Evolutionary conservation across 2,797 vertebrate genomes (phyloP).

Genomic region (Myotis findleyi): DNA sequence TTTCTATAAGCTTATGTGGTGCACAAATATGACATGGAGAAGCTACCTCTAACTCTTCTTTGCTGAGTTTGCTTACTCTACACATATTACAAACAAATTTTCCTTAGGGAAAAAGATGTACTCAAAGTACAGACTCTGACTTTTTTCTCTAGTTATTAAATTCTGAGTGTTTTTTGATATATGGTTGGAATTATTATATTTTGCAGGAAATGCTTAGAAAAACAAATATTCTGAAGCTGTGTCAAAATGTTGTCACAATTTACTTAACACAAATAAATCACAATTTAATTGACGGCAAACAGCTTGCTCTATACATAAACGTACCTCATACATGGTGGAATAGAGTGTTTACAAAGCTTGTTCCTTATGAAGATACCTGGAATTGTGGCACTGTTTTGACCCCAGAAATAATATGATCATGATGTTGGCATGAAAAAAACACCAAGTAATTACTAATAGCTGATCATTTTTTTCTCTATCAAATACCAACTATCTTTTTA

Average conservation of each 20-base stretch:
- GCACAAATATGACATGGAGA: background rate
- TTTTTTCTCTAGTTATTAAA: conserved; percentile 41
- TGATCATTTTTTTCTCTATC: background rate
- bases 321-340: background rate
- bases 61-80: background rate
- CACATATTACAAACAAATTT: background rate
- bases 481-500: conserved; percentile 16
- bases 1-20: background rate
- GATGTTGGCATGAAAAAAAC: background rate
- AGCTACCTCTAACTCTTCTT: background rate
- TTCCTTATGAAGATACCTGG: background rate
- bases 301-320: background rate
- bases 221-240: background rate
- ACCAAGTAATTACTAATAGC: conserved; percentile 13
- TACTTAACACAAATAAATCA: conserved; percentile 46
- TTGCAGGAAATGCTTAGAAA: conserved; percentile 34
- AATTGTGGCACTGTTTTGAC: conserved; percentile 28
- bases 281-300: background rate
- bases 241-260: conserved; percentile 16
- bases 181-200: background rate
- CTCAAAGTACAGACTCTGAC: background rate
- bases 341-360: background rate
- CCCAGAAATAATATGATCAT: background rate
- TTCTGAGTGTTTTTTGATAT: background rate
- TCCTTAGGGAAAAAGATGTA: conserved; percentile 1